These are phyloP conservation scores for Pardalotus punctatus DNA, from an alignment of 2,113 vertebrate species.

Conservation along the genomic window DNA sequence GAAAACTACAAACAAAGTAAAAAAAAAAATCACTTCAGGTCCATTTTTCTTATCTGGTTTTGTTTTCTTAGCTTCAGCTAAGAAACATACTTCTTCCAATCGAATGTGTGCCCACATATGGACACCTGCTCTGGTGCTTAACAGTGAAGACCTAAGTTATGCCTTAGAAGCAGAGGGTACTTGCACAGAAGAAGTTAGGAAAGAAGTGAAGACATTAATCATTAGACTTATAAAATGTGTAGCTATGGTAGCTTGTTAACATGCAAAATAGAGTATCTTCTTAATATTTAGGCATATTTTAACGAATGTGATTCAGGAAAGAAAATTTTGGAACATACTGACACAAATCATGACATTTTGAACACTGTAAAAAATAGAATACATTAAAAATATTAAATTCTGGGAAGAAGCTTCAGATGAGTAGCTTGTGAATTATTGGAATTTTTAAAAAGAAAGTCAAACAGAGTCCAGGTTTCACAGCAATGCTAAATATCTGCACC, in stretches of 20 bases:
- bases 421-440: not conserved
- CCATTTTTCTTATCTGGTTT: not conserved
- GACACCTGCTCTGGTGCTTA: not conserved
- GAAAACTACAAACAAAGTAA: not conserved
- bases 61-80: not conserved
- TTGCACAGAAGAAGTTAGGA: not conserved
- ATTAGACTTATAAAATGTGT: not conserved
- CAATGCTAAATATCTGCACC: not conserved
- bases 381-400: not conserved
- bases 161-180: not conserved
- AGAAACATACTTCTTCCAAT: not conserved
- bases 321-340: not conserved
- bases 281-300: not conserved
- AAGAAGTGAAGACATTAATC: not conserved
- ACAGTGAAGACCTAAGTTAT: not conserved
- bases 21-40: not conserved
- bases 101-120: rapidly evolving
- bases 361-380: not conserved
- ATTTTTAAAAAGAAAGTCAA: not conserved
- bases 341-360: not conserved
- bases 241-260: not conserved
- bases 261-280: not conserved
- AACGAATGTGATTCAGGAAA: not conserved
- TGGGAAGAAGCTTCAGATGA: not conserved
- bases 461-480: not conserved